These are phyloP conservation scores for Anoncus sp. DNA, from an alignment of 2,888 invertebrate species.

Conservation along the genomic window DNA sequence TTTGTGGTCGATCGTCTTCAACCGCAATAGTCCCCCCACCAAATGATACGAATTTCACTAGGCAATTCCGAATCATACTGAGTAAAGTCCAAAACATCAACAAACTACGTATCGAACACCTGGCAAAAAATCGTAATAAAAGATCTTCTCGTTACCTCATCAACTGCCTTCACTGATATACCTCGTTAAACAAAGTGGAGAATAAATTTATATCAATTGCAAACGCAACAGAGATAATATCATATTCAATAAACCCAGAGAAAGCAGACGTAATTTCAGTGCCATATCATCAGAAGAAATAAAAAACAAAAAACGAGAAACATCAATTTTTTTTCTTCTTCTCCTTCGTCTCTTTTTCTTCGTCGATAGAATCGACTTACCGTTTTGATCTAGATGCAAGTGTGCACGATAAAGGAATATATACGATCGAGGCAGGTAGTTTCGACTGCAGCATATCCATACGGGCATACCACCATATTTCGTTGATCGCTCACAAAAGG, in stretches of 20 bases:
- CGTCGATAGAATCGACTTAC: slow-evolving; percentile 35
- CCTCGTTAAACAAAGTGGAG: slow-evolving; percentile 45
- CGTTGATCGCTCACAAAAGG: not conserved
- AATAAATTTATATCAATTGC: slow-evolving; percentile 30
- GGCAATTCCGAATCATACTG: too few relatives aligned
- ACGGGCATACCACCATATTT: not conserved
- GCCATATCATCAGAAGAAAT: slow-evolving; percentile 17
- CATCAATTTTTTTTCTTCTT: not conserved
- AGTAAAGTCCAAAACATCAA: not conserved
- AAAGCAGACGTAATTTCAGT: slow-evolving; percentile 37
- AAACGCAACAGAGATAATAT: slow-evolving; percentile 37
- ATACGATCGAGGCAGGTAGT: slow-evolving; percentile 25
- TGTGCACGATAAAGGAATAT: not conserved
- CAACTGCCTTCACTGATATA: not conserved
- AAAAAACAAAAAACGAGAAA: slow-evolving; percentile 11
- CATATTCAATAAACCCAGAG: slow-evolving; percentile 11
- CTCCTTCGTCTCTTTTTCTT: slow-evolving; percentile 16
- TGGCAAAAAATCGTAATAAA: slow-evolving; percentile 9
- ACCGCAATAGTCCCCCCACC: too few relatives aligned
- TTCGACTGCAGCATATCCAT: not conserved
- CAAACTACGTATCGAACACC: slow-evolving; percentile 17
- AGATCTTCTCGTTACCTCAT: too few relatives aligned
- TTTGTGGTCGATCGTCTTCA: too few relatives aligned
- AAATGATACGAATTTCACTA: too few relatives aligned
- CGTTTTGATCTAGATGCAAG: slow-evolving; percentile 39